phyloP scores from a whole-genome alignment of 2,888 invertebrate genomes.

The Drosophila neonasuta region DNA sequence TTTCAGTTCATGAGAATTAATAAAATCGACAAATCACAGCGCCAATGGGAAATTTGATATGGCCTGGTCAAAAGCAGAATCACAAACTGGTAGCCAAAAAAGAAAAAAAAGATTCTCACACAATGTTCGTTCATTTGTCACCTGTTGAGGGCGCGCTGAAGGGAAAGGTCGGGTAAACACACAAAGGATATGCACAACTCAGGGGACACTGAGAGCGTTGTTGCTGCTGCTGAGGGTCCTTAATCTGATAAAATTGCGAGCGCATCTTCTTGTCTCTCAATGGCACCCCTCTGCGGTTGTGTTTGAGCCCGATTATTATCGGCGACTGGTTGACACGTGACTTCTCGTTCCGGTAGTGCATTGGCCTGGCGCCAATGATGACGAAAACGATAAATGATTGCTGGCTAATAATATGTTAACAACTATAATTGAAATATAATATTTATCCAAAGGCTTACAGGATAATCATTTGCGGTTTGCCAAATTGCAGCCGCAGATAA shows the following conservation, averaged over 20 bases:
- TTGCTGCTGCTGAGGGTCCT: conserved; percentile 38
- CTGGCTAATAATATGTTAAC: conserved; percentile 75
- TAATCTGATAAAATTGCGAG: conserved; percentile 74
- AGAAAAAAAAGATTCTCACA: conserved; percentile 66
- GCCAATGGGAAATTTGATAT: conserved; percentile 69
- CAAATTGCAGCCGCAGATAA: conserved; percentile 57
- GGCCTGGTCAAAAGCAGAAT: conserved; percentile 40
- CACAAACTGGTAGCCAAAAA: conserved; percentile 39
- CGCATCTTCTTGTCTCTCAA: conserved; percentile 58
- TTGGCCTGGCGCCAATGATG: conserved; percentile 49
- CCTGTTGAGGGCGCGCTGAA: conserved; percentile 67
- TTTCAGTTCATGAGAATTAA: conserved; percentile 73
- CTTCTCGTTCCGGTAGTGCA: conserved; percentile 47
- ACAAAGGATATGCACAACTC: conserved; percentile 40
- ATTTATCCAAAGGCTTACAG: conserved; percentile 80
- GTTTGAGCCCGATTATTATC: conserved; percentile 59
- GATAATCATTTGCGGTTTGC: conserved; percentile 76
- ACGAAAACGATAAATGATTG: conserved; percentile 36
- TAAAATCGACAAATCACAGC: conserved; percentile 73
- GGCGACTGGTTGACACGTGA: conserved; percentile 68
- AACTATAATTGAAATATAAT: conserved; percentile 82
- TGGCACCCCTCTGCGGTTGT: conserved; percentile 55
- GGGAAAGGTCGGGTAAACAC: conserved; percentile 16
- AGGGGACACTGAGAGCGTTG: conserved; percentile 32
- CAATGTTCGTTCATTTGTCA: conserved; percentile 56